Evolutionary conservation across 2,888 invertebrate genomes (phyloP).

Genomic region (Xestia ashworthii): DNA sequence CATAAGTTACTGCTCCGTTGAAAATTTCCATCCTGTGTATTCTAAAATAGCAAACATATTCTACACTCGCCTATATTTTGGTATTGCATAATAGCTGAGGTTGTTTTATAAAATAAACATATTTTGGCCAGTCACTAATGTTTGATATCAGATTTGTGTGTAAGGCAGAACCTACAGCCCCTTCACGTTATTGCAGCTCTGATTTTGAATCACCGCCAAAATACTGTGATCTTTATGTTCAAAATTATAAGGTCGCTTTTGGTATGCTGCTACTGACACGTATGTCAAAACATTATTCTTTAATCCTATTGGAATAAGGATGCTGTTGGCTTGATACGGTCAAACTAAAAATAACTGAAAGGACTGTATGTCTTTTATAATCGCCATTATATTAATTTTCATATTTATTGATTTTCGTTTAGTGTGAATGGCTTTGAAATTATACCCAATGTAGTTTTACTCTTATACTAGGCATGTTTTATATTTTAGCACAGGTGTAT

Average conservation of each 20-base stretch:
- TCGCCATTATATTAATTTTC: conserved; percentile 46
- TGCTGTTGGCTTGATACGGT: not conserved
- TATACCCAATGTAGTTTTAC: conserved; percentile 45
- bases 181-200: not conserved
- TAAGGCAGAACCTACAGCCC: conserved; percentile 22
- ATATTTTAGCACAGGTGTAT: conserved; percentile 30
- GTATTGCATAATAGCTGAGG: conserved; percentile 54
- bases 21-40: not conserved
- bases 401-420: conserved; percentile 59
- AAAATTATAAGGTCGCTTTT: not conserved
- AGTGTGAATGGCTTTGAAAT: conserved; percentile 49
- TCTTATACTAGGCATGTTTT: conserved; percentile 34
- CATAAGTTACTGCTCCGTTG: too few relatives aligned
- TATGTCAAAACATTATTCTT: not conserved
- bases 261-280: not conserved
- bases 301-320: not conserved
- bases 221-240: not conserved
- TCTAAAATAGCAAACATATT: conserved; percentile 53
- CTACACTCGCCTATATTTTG: conserved; percentile 67
- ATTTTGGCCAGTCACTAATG: conserved; percentile 40
- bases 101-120: conserved; percentile 54
- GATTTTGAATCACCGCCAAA: not conserved
- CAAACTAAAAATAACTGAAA: conserved; percentile 5
- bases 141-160: conserved; percentile 51
- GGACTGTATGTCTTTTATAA: conserved; percentile 24